Evolutionary conservation across 2,113 vertebrate genomes (phyloP), one percentile per base, ranked within the genome.

Genomic region (Ardeotis arabs): DNA sequence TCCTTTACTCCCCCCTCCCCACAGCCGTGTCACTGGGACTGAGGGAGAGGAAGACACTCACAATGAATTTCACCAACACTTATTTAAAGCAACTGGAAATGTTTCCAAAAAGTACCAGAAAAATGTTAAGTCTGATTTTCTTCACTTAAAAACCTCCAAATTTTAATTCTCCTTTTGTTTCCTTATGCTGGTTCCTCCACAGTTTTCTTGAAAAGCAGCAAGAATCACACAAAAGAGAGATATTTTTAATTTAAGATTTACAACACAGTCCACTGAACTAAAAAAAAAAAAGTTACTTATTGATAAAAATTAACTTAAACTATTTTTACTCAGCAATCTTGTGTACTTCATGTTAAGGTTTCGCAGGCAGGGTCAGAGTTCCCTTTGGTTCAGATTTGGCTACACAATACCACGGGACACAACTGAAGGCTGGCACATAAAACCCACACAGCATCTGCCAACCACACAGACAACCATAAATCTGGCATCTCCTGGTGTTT

Each of bases 111-210:
- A 83, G 10, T 16, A 53, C 13, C 63, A 23, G 17, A 75, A 74
- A 91, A 76, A 12, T 0, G 2, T 13, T 12, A 88, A 74, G 15
- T 20, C 6, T 41, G 8, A 44, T 52, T 47, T 63, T 37, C 12
- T 6, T 56, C 39, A 50, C 35, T 37, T 1, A 18, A 85, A 69
- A 66, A 41, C 0, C 1, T 19, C 44, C 0, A 0, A 4, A 50
- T 84, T 84, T 74, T 20, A 81, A 29, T 63, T 50, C 20, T 62
- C 5, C 12, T 45, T 87, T 67, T 35, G 25, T 14, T 67, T 9
- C 8, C 45, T 87, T 39, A 28, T 1, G 15, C 23, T 14, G 4
- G 44, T 74, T 37, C 35, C 41, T 78, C 73, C 33, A 9, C 66
- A 81, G 24, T 29, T 55, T 66, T 67, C 53, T 33, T 41, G 25